These are phyloP conservation scores for Hemitrygon akajei DNA, from an alignment of 2,797 vertebrate genomes.

Conservation along the genomic window DNA sequence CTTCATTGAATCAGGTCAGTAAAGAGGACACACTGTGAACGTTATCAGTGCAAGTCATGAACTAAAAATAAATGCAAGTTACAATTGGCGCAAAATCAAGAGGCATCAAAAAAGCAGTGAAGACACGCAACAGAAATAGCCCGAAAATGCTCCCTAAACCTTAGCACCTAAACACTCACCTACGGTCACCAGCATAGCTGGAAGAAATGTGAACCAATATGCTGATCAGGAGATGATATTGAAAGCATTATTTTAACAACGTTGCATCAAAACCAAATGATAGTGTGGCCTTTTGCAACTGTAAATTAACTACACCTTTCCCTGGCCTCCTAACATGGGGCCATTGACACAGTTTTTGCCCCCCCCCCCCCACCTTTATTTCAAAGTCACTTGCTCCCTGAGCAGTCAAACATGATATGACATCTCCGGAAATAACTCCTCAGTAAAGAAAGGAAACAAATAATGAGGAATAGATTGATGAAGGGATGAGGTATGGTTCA, in stretches of 20 bases:
- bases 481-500: background rate
- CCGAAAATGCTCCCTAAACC: no score
- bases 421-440: background rate
- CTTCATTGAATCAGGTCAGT: background rate
- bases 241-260: no score
- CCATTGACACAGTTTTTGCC: background rate
- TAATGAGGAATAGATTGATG: background rate
- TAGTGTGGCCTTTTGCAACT: no score
- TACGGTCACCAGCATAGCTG: no score
- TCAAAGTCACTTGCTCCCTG: background rate
- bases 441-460: background rate
- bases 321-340: background rate
- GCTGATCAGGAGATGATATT: no score
- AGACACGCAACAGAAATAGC: no score
- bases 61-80: background rate
- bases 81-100: no score
- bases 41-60: background rate
- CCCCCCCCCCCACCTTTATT: background rate
- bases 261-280: no score
- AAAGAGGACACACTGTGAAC: background rate
- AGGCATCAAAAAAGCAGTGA: no score
- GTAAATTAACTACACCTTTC: no score
- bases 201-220: no score
- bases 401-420: background rate
- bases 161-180: no score